Conservation (phyloP, 2,113 vertebrate species). For the Zosterops borbonicus region DNA sequence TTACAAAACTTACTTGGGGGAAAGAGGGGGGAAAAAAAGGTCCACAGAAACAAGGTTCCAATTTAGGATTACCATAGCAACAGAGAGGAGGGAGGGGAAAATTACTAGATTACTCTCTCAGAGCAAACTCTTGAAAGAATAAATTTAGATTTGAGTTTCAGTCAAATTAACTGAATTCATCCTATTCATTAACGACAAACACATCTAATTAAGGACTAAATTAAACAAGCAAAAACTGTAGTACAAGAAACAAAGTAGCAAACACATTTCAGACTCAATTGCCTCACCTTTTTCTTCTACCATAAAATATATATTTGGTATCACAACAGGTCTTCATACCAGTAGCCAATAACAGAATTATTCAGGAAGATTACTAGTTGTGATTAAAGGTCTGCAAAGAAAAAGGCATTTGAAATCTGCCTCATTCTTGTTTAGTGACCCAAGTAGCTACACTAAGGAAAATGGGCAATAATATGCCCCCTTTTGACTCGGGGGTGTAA, state of each 20-base stretch:
- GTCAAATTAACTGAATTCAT: background rate
- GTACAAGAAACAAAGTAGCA: background rate
- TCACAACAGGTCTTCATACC: background rate
- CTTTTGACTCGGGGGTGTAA: background rate
- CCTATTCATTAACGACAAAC: background rate
- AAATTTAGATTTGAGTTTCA: background rate
- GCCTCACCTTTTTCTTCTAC: background rate
- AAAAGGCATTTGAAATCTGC: background rate
- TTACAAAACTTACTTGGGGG: background rate
- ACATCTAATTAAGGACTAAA: background rate
- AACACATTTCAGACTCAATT: background rate
- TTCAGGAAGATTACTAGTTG: background rate
- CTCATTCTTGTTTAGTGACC: background rate
- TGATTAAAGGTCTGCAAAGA: background rate
- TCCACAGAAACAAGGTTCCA: constrained; percentile 7
- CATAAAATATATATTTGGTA: background rate
- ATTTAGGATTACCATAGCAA: constrained; percentile 62
- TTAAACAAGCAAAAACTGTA: background rate
- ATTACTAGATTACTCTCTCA: constrained; percentile 1
- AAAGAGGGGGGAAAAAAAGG: background rate
- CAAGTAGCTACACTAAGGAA: background rate
- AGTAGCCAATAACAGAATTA: background rate
- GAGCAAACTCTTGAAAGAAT: background rate
- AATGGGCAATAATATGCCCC: background rate
- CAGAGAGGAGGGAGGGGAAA: background rate